phyloP scores from a whole-genome alignment of 2,888 invertebrate genomes.

The Ennomos quercinarius region DNA sequence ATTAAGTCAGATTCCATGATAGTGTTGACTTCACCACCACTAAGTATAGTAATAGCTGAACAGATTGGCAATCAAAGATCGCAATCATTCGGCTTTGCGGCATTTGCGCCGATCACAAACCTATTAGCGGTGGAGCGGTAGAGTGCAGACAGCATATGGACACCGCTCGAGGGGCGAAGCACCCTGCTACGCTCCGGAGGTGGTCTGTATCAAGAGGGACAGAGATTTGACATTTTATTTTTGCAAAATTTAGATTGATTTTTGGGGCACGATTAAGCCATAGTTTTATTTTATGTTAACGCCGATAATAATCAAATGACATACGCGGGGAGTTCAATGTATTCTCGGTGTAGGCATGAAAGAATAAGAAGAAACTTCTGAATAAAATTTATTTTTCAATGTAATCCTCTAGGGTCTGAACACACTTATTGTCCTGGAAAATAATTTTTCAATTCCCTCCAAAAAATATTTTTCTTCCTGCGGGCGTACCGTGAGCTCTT shows the following conservation, averaged over 20 bases:
- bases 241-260: constrained; percentile 14
- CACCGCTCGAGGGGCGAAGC: constrained; percentile 52
- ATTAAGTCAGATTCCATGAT: too few species aligned
- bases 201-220: constrained; percentile 45
- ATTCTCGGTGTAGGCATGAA: too few species aligned
- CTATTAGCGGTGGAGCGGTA: constrained; percentile 60
- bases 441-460: too few species aligned
- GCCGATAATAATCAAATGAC: too few species aligned
- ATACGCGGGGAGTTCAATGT: too few species aligned
- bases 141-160: constrained; percentile 72
- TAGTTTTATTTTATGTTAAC: neutral
- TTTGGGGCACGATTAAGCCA: constrained; percentile 10
- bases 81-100: constrained; percentile 69
- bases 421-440: too few species aligned
- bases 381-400: too few species aligned
- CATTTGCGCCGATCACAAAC: constrained; percentile 74
- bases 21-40: constrained; percentile 21
- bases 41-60: constrained; percentile 24
- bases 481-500: too few species aligned
- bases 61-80: constrained; percentile 56
- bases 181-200: constrained; percentile 61
- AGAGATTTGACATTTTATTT: constrained; percentile 16
- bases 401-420: too few species aligned
- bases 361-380: too few species aligned
- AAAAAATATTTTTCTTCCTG: too few species aligned